Evolutionary conservation across 2,797 vertebrate species (phyloP).

Genomic region (Myotis myotis): DNA sequence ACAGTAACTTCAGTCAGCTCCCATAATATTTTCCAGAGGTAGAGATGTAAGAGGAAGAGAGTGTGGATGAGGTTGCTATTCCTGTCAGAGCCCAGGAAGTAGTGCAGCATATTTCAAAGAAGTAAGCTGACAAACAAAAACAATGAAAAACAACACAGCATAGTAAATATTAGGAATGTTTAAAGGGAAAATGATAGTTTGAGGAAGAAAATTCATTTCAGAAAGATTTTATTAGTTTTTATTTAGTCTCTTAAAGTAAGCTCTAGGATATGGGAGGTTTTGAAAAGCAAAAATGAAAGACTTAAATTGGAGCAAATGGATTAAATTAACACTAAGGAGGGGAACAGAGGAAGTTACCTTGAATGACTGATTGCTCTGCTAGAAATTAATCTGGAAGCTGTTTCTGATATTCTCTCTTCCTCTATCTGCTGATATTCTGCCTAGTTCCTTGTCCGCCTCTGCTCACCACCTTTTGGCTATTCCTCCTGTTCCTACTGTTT

Average conservation of each 20-base stretch:
- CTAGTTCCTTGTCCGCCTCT: neutral
- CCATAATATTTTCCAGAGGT: neutral
- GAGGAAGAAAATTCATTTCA: neutral
- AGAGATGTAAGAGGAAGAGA: neutral
- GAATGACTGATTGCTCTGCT: neutral
- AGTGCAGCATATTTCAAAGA: neutral
- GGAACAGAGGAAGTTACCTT: neutral
- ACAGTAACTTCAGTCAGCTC: neutral
- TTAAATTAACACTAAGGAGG: neutral
- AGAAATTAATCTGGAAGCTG: neutral
- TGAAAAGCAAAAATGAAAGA: neutral
- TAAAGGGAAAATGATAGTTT: neutral
- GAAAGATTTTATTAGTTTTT: neutral
- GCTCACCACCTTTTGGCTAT: neutral
- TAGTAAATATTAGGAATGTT: neutral
- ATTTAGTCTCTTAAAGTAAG: neutral
- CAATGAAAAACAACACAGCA: neutral
- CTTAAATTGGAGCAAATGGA: neutral
- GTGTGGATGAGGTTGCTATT: neutral
- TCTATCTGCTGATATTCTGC: neutral
- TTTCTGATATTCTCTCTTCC: neutral
- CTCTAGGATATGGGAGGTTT: neutral
- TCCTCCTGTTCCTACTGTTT: neutral
- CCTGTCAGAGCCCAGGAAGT: neutral
- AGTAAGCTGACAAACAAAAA: neutral